phyloP scores from a whole-genome alignment of 2,888 invertebrate genomes.

The Alloscopus bannaensis region DNA sequence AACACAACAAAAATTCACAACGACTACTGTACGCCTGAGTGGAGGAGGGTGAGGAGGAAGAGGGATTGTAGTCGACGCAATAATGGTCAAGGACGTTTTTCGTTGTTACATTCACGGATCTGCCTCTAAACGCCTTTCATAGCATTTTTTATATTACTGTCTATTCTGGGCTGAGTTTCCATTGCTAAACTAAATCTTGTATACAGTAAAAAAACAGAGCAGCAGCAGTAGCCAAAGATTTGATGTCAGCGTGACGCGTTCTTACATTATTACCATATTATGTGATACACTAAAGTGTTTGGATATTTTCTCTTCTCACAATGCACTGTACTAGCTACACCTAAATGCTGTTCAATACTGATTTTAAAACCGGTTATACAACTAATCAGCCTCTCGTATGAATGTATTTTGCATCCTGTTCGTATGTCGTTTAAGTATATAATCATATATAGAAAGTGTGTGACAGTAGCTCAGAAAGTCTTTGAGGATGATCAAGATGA shows the following conservation, averaged over 20 bases:
- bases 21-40: too few relatives aligned
- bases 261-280: not conserved
- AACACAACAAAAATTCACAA: too few relatives aligned
- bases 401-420: constrained; percentile 32
- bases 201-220: too few relatives aligned
- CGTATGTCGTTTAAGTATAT: not conserved
- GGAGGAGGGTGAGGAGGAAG: too few relatives aligned
- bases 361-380: constrained; percentile 21
- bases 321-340: constrained; percentile 1
- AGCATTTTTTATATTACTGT: too few relatives aligned
- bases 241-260: too few relatives aligned
- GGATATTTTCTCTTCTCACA: not conserved
- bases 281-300: not conserved
- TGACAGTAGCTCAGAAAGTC: too few relatives aligned
- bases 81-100: too few relatives aligned
- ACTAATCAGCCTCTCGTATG: constrained; percentile 34
- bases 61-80: too few relatives aligned
- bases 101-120: too few relatives aligned
- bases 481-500: not conserved
- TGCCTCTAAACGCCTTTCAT: too few relatives aligned
- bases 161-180: too few relatives aligned
- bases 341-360: constrained; percentile 38
- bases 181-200: not conserved
- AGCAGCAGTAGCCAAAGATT: not conserved
- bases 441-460: not conserved